Base-by-base conservation (phyloP, 2,888 invertebrate genomes). In the Trichogramma evanescens region DNA sequence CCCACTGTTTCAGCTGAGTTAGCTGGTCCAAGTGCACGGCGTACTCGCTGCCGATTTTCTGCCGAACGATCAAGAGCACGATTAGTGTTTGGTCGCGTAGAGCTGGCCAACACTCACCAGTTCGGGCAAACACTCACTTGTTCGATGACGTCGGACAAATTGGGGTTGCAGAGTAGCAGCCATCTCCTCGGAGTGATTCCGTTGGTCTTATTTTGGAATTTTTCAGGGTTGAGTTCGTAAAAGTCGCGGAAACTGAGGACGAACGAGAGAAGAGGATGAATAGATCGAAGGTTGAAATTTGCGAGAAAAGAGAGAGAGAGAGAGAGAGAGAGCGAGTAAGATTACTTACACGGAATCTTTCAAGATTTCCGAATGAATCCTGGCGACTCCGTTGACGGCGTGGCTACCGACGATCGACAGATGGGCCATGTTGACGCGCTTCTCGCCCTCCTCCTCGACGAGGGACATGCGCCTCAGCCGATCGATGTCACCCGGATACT, bases 191-290 rank as follows among this genome's bases (percentile, higher is more conserved):
- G 99, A 0, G 99, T 99, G 70, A 99, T 99, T 54, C 99, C 99
- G 78, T 99, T 99, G 1, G 98, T 98, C 79, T 98, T 98, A 81
- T 98, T 98, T 81, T 99, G 98, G 87, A 99, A 99, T 75, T 94
- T 94, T 48, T 95, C 89, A 0, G 98, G 98, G 72, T 84, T 87
- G 86, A 98, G 84, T 78, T 96, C 95, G 75, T 86, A 94, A 82
- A 99, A 99, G 79, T 98, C 94, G 67, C 85, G 89, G 86, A 99
- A 94, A 51, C 85, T 85, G 44, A 38, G 9, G 8, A 5, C 6
- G 9, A 5, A 5, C 6, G 58, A 54, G 63, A 59, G 26, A 51
- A 51, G 42, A 46, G 8, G 10, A 10, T n/a, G 46, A 6, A 10
- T 4, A 46, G 10, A 46, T 5, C 1, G 54, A 63, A 56, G 7